phyloP scores from a whole-genome alignment of 2,113 vertebrate species.

The Fregetta grallaria region DNA sequence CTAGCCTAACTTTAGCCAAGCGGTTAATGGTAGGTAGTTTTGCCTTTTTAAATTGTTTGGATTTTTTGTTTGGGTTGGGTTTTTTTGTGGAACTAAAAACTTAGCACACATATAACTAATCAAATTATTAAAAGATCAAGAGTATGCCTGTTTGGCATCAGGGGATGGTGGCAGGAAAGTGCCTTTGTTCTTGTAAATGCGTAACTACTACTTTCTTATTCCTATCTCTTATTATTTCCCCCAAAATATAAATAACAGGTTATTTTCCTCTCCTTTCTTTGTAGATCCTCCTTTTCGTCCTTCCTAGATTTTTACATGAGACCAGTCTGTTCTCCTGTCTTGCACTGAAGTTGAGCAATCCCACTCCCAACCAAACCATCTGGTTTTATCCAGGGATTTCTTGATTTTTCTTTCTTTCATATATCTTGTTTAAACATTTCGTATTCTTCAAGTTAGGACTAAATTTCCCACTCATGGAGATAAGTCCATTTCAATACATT shows the following conservation, averaged over 20 bases:
- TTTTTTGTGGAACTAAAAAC: background rate
- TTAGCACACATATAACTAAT: background rate
- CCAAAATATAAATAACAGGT: background rate
- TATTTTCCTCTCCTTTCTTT: background rate
- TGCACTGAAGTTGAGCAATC: background rate
- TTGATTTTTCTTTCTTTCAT: background rate
- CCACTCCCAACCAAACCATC: background rate
- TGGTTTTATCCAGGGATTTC: background rate
- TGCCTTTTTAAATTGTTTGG: background rate
- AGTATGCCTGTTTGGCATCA: background rate
- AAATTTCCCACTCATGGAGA: background rate
- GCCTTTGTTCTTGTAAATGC: background rate
- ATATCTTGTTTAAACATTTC: background rate
- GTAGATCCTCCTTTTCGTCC: background rate
- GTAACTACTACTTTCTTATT: background rate
- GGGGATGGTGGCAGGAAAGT: background rate
- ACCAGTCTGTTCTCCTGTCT: background rate
- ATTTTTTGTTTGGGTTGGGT: background rate
- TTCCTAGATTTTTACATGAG: background rate
- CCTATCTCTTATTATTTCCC: background rate
- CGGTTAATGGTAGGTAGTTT: background rate
- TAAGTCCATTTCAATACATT: background rate
- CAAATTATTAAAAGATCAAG: background rate
- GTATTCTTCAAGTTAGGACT: background rate
- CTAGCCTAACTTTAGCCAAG: background rate